Evolutionary conservation across 2,888 invertebrate species (phyloP).

Genomic region (Andrena haemorrhoa): DNA sequence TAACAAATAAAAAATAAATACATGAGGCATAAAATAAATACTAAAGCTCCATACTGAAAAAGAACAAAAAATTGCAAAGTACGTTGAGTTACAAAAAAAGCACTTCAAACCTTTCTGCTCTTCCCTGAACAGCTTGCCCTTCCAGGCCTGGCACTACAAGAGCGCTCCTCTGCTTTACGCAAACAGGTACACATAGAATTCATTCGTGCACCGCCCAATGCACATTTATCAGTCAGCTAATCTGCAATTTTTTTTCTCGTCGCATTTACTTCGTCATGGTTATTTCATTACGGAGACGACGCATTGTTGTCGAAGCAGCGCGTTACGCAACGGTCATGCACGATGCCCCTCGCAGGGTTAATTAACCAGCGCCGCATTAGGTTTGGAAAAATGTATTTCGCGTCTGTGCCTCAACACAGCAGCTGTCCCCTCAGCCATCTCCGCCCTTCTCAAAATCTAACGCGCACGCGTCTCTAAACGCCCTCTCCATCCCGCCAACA

Average conservation of each 20-base stretch:
- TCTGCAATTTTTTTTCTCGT: conserved; percentile 29
- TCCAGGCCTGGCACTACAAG: background rate
- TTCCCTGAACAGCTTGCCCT: conserved; percentile 6
- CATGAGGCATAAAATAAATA: no score
- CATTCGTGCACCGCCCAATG: background rate
- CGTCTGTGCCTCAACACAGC: background rate
- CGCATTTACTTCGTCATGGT: conserved; percentile 25
- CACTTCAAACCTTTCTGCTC: background rate
- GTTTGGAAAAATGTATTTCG: conserved; percentile 1
- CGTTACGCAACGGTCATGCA: conserved; percentile 38
- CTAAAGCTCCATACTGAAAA: no score
- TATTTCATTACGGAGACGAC: conserved; percentile 26
- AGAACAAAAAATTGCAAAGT: no score
- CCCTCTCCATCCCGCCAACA: no score
- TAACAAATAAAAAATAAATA: no score
- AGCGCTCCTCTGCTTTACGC: background rate
- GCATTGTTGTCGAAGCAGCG: conserved; percentile 31
- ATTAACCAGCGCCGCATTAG: conserved; percentile 8
- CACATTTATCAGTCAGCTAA: conserved; percentile 25
- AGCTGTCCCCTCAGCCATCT: no score
- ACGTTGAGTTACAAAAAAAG: no score
- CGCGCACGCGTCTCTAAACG: no score
- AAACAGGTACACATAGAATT: background rate
- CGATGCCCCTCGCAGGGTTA: conserved; percentile 7
- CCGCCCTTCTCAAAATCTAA: no score